Evolutionary conservation across 2,113 vertebrate species (phyloP).

Genomic region (Solenodon paradoxus): DNA sequence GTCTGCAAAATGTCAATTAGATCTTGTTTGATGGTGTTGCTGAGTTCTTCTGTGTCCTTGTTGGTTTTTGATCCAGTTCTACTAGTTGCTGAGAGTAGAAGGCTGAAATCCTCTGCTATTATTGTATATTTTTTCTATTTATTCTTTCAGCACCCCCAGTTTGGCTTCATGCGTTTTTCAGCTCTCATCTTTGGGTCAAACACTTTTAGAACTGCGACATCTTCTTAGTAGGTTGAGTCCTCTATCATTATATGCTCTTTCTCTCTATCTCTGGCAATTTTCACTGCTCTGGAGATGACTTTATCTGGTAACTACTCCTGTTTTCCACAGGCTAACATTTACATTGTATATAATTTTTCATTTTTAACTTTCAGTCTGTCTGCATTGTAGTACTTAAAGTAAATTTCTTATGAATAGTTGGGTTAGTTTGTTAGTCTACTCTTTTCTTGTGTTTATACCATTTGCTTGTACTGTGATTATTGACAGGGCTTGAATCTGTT

Average conservation of each 20-base stretch:
- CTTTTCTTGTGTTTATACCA: conserved; percentile 1
- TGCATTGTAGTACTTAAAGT: conserved; percentile 33
- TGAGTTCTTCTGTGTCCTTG: neutral
- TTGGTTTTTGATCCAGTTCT: neutral
- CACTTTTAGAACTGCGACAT: neutral
- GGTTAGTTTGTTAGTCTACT: neutral
- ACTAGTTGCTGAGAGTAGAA: neutral
- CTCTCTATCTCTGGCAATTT: neutral
- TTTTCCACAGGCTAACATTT: neutral
- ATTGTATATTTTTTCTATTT: neutral
- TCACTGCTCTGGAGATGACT: neutral
- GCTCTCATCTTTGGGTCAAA: neutral
- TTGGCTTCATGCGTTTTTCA: neutral
- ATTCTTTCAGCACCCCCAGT: neutral
- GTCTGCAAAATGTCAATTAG: neutral
- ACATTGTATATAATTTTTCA: neutral
- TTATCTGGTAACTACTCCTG: neutral
- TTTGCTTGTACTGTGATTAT: conserved; percentile 36
- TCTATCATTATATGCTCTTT: neutral
- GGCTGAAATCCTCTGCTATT: neutral
- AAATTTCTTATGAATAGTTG: neutral
- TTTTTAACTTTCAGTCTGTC: neutral
- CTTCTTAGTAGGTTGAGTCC: neutral
- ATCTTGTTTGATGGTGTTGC: neutral
- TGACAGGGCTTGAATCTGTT: neutral